Evolutionary conservation across 1,140 invertebrate genomes (phyloP).

Genomic region (Plodia interpunctella): DNA sequence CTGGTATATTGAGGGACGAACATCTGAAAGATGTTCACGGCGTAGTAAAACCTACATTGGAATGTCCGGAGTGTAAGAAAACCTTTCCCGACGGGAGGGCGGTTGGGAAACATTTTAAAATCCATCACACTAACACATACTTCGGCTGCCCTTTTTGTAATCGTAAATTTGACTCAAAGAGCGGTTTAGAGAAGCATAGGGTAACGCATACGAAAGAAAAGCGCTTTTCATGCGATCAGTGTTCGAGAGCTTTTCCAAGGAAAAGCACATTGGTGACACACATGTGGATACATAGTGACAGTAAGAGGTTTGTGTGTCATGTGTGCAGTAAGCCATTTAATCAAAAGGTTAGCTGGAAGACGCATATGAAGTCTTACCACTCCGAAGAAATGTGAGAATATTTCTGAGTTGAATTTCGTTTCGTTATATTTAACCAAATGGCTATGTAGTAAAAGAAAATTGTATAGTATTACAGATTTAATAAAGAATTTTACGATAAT

Average conservation of each 20-base stretch:
- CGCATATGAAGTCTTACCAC: slow-evolving; percentile 61
- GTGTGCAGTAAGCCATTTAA: slow-evolving; percentile 76
- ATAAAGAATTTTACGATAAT: no score
- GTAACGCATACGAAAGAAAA: slow-evolving; percentile 60
- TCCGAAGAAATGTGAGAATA: slow-evolving; percentile 44
- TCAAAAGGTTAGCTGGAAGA: slow-evolving; percentile 62
- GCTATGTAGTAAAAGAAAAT: slow-evolving; percentile 34
- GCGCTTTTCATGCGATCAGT: slow-evolving; percentile 50
- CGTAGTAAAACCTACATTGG: slow-evolving; percentile 30
- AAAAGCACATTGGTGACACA: slow-evolving; percentile 76
- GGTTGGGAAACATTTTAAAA: slow-evolving; percentile 41
- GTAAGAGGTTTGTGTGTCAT: slow-evolving; percentile 62
- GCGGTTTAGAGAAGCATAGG: slow-evolving; percentile 43
- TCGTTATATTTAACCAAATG: no score
- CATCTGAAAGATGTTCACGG: slow-evolving; percentile 42
- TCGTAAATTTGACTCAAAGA: slow-evolving; percentile 50
- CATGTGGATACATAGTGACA: slow-evolving; percentile 68
- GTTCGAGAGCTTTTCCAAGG: slow-evolving; percentile 73
- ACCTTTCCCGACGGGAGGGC: slow-evolving; percentile 35
- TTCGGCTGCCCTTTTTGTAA: slow-evolving; percentile 44
- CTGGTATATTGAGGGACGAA: slow-evolving; percentile 36
- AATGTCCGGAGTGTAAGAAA: slow-evolving; percentile 40
- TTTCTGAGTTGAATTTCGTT: slow-evolving; percentile 28
- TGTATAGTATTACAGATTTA: no score
- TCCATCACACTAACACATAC: slow-evolving; percentile 23